Evolutionary conservation across 2,888 invertebrate genomes (phyloP).

Genomic region (Podotricha telesiphe): DNA sequence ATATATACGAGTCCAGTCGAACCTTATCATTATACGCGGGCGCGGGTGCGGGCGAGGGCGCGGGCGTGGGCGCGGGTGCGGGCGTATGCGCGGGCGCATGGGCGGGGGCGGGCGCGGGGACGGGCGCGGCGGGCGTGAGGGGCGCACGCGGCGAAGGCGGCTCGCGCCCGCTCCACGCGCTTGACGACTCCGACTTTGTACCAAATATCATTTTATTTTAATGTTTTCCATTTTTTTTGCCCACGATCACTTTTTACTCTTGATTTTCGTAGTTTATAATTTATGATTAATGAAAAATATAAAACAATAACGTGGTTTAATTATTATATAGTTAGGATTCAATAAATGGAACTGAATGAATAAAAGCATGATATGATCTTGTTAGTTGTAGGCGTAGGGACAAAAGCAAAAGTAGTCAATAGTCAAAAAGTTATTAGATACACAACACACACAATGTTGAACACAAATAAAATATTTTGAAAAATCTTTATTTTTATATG

Average conservation of each 20-base stretch:
- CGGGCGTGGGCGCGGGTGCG: conserved; percentile 32
- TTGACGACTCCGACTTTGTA: conserved; percentile 44
- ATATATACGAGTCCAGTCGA: conserved; percentile 29
- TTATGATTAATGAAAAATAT: too few species aligned
- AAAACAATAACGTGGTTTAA: too few species aligned
- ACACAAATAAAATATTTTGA: not conserved
- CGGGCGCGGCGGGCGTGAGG: conserved; percentile 38
- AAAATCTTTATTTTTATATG: too few species aligned
- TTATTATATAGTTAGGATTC: not conserved
- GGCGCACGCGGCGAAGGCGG: conserved; percentile 43
- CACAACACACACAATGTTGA: not conserved
- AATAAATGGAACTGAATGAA: conserved; percentile 5
- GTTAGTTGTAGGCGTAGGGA: conserved; percentile 1
- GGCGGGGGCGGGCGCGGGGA: conserved; percentile 21
- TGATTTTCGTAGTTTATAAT: not conserved
- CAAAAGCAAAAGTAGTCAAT: not conserved
- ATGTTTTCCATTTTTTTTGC: too few species aligned
- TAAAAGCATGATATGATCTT: conserved; percentile 20
- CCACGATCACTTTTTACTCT: not conserved
- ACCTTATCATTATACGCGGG: conserved; percentile 35
- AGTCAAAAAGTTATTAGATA: not conserved
- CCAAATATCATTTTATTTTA: conserved; percentile 26
- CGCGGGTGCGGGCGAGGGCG: conserved; percentile 37
- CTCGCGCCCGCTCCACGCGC: conserved; percentile 51
- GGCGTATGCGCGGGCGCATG: conserved; percentile 36